Conservation (phyloP, 1,140 invertebrate species). For the Hyles vespertilio region DNA sequence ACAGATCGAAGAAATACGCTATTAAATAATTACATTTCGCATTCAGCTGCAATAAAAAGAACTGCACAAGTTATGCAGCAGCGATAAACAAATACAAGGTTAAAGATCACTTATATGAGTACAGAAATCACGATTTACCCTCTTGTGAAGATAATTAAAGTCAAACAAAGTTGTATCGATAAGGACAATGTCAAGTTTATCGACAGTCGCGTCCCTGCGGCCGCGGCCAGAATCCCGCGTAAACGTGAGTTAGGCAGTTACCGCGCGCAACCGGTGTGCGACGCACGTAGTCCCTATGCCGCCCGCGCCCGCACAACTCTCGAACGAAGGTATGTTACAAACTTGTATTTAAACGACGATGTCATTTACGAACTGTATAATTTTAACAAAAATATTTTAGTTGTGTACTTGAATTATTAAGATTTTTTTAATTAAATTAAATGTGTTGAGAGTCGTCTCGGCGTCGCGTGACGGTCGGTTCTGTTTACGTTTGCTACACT, state of each 20-base stretch:
- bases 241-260: conserved; percentile 42
- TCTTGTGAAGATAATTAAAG: background rate
- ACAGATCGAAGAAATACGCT: too few relatives aligned
- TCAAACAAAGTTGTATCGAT: conserved; percentile 35
- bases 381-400: too few relatives aligned
- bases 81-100: too few relatives aligned
- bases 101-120: too few relatives aligned
- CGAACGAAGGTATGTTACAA: conserved; percentile 23
- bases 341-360: conserved; percentile 1
- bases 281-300: conserved; percentile 40
- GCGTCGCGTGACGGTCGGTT: too few relatives aligned
- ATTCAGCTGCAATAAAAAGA: too few relatives aligned
- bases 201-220: conserved; percentile 28
- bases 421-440: too few relatives aligned
- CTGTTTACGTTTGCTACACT: too few relatives aligned
- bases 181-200: conserved; percentile 19
- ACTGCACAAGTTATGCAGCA: too few relatives aligned
- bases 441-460: too few relatives aligned
- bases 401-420: too few relatives aligned
- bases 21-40: too few relatives aligned
- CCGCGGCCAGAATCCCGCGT: conserved; percentile 34
- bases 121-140: background rate
- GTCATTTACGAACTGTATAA: background rate
- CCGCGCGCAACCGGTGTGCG: conserved; percentile 55
- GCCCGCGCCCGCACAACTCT: conserved; percentile 21